Evolutionary conservation across 1,140 invertebrate genomes (phyloP).

Genomic region (Acromyrmex echinatior): DNA sequence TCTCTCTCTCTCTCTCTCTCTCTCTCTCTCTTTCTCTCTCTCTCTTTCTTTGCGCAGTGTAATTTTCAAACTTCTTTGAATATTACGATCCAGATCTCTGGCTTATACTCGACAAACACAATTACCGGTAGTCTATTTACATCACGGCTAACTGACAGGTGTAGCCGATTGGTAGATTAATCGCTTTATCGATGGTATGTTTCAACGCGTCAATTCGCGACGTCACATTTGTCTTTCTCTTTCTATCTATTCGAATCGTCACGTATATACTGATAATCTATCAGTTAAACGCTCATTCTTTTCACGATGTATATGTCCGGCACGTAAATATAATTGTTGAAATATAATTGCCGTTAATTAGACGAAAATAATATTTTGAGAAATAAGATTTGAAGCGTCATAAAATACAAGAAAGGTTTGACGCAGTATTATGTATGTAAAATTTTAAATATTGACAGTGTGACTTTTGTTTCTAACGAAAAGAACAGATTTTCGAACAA

Average conservation of each 20-base stretch:
- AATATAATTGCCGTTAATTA: constrained; percentile 9
- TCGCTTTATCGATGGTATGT: constrained; percentile 55
- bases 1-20: too few relatives aligned
- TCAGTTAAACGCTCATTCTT: constrained; percentile 20
- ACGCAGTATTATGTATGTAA: not conserved
- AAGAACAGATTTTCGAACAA: not conserved
- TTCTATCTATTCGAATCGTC: constrained; percentile 34
- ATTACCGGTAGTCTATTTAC: constrained; percentile 42
- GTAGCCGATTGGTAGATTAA: constrained; percentile 47
- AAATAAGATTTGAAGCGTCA: not conserved
- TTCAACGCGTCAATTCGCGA: constrained; percentile 21
- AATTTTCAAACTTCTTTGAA: not conserved
- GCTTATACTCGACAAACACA: constrained; percentile 20
- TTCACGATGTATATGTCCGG: constrained; percentile 1
- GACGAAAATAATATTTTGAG: not conserved
- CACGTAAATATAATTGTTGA: not conserved
- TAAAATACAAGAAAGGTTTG: not conserved
- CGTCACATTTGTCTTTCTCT: constrained; percentile 28
- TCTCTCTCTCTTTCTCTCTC: too few relatives aligned
- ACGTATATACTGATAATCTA: constrained; percentile 46
- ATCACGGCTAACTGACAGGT: constrained; percentile 7
- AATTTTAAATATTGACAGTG: not conserved
- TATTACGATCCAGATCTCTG: not conserved
- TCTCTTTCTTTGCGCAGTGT: not conserved
- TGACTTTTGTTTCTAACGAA: not conserved